A percentile compares a stretch with the other conserved stretches of the same genome.
Evolutionary conservation across 2,113 vertebrate genomes (phyloP).

Genomic region (Galbula dea): DNA sequence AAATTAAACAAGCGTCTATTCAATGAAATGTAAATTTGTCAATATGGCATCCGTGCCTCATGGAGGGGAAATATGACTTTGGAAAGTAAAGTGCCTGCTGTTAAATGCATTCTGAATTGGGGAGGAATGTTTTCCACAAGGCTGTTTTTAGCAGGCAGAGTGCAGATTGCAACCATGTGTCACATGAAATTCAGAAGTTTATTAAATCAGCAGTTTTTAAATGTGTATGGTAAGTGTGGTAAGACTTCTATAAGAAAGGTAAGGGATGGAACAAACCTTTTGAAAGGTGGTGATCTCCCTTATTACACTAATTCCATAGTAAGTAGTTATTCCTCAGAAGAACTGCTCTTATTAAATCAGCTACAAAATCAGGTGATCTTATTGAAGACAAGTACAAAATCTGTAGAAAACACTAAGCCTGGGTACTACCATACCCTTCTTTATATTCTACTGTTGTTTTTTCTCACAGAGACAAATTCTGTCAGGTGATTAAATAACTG

Average conservation of each 20-base stretch:
- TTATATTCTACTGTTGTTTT: not conserved
- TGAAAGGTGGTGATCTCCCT: not conserved
- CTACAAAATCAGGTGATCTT: not conserved
- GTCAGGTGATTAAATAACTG: not conserved
- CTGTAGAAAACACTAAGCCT: not conserved
- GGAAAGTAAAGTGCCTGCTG: not conserved
- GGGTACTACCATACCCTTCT: not conserved
- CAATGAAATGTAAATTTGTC: constrained; percentile 3
- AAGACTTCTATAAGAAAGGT: not conserved
- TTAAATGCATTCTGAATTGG: not conserved
- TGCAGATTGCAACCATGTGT: not conserved
- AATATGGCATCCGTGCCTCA: not conserved
- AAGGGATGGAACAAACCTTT: not conserved
- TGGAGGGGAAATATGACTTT: not conserved
- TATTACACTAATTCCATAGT: not conserved
- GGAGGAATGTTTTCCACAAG: not conserved
- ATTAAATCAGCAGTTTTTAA: not conserved
- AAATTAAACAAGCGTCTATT: constrained; percentile 29
- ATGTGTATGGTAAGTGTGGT: not conserved
- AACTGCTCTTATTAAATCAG: not conserved
- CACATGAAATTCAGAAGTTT: not conserved
- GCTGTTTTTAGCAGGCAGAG: not conserved
- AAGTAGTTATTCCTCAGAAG: not conserved
- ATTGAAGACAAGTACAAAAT: not conserved
- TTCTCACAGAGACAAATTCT: not conserved